phyloP scores from a whole-genome alignment of 2,113 vertebrate genomes.

The Rattus rattus region DNA sequence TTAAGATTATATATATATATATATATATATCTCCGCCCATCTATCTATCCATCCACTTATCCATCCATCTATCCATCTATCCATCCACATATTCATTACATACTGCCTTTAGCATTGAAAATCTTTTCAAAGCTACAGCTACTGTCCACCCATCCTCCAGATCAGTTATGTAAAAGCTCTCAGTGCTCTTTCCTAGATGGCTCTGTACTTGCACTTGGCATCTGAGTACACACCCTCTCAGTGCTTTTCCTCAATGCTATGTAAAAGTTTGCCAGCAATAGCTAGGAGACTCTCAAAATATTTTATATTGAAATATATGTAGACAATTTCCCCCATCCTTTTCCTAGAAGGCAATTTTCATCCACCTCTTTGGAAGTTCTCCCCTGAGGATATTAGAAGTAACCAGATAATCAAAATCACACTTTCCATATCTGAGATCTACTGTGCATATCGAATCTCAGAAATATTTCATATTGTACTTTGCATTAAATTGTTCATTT shows the following conservation, averaged over 20 bases:
- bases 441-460: background rate
- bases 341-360: background rate
- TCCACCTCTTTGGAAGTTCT: constrained; percentile 18
- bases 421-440: background rate
- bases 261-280: constrained; percentile 3
- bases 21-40: background rate
- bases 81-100: background rate
- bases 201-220: background rate
- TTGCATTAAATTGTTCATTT: background rate
- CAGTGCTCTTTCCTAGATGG: background rate
- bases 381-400: background rate
- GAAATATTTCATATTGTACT: background rate
- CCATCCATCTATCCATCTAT: background rate
- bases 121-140: constrained; percentile 26
- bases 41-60: background rate
- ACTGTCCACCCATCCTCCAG: background rate
- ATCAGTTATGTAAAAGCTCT: constrained; percentile 14
- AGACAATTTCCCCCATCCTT: background rate
- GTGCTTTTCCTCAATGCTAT: background rate
- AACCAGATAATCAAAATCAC: background rate
- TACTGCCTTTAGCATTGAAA: constrained; percentile 8
- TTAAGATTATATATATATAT: background rate
- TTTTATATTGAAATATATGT: background rate
- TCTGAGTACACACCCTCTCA: constrained; percentile 15
- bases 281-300: background rate